phyloP scores from a whole-genome alignment of 2,797 vertebrate species.

The Eulemur albifrons region DNA sequence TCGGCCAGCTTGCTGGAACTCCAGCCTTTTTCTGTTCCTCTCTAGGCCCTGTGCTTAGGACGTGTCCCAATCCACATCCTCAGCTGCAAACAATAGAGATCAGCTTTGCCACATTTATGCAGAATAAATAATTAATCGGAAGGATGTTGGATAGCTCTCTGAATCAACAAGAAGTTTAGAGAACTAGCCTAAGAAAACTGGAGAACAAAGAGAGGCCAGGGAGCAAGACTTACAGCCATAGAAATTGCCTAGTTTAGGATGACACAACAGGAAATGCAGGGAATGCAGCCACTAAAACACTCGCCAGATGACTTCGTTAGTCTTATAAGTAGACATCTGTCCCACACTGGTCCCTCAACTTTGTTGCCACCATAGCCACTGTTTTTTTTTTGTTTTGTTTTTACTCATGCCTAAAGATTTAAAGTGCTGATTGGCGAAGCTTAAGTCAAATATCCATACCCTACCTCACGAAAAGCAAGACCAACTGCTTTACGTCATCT shows the following conservation, averaged over 20 bases:
- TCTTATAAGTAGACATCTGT: background rate
- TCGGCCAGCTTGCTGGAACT: background rate
- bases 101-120: background rate
- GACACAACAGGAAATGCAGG: background rate
- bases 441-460: background rate
- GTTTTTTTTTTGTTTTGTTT: background rate
- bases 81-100: background rate
- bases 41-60: background rate
- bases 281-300: too few relatives aligned
- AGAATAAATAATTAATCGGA: background rate
- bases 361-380: background rate
- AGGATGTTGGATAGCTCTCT: background rate
- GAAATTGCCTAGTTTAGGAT: background rate
- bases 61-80: background rate
- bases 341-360: background rate
- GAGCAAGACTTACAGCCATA: background rate
- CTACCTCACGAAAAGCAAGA: background rate
- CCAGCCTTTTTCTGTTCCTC: background rate
- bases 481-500: background rate
- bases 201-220: background rate
- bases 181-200: background rate
- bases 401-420: background rate
- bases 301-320: accelerated
- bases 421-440: background rate
- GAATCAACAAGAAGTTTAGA: background rate